These are phyloP conservation scores for Sebastes itinus DNA, from an alignment of 2,797 vertebrate species.

Conservation along the genomic window DNA sequence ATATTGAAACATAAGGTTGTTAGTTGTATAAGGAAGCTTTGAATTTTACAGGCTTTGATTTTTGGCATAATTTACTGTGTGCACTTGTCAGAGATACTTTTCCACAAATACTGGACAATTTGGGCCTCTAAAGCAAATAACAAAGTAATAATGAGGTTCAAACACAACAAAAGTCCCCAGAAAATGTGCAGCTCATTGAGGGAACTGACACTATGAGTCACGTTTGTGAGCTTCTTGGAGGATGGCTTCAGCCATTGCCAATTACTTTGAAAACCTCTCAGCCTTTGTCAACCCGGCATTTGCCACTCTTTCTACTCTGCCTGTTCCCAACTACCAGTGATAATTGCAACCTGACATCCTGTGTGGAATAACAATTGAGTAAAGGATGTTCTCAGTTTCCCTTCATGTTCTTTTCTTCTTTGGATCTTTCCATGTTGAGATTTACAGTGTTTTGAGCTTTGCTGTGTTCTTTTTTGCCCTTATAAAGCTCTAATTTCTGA, in stretches of 20 bases:
- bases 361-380: constrained; percentile 68
- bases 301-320: constrained; percentile 42
- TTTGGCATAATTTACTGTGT: background rate
- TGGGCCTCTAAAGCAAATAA: background rate
- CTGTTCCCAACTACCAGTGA: constrained; percentile 46
- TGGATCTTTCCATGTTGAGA: constrained; percentile 34
- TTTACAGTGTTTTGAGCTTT: constrained; percentile 21
- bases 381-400: constrained; percentile 41
- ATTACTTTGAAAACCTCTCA: constrained; percentile 56
- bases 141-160: constrained; percentile 18
- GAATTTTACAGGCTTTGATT: background rate
- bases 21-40: background rate
- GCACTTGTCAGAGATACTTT: background rate
- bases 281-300: constrained; percentile 44
- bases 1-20: background rate
- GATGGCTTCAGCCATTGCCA: constrained; percentile 46
- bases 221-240: constrained; percentile 40
- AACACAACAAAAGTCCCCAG: background rate
- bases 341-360: constrained; percentile 64
- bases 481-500: constrained; percentile 21
- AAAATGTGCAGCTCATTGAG: constrained; percentile 5
- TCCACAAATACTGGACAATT: background rate
- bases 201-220: constrained; percentile 13
- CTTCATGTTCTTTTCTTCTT: constrained; percentile 51
- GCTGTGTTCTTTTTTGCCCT: constrained; percentile 19